Base-by-base conservation (phyloP, 2,888 invertebrate genomes). In the Adelognathus sp. region DNA sequence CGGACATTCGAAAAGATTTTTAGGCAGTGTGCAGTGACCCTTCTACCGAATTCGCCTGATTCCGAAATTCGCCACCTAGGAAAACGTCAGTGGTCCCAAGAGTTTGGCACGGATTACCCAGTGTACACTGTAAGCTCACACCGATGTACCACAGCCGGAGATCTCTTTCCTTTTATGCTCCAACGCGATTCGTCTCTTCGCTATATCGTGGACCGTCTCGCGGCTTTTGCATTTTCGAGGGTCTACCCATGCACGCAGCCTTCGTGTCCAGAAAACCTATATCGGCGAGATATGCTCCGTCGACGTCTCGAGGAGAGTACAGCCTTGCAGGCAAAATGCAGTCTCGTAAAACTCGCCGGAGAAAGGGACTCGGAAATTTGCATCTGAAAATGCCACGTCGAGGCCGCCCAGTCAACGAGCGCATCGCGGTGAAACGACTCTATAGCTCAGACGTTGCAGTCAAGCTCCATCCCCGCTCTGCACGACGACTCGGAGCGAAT, bases 1-100 rank as follows among this genome's bases (percentile, higher is more conserved):
- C n/a, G n/a, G 85, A 79, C 81, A 82, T 86, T 82, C 71, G 81
- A 58, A 52, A 73, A 61, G 16, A 36, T 41, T 66, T 61, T 60
- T 64, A 39, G 60, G 61, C 46, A 79, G 76, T 76, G 71, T 78
- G 64, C 79, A 75, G 69, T 78, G 75, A 82, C 73, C 78, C 52
- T 50, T 60, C 76, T 54, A 74, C 61, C 39, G 70, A 1, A n/a
- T n/a, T 50, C 21, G 46, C 46, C 21, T 11, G 18, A 11, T 21
- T 21, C 24, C 11, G 24, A 36, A 36, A 11, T 24, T 50, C 11
- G 1, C 24, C 46, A 50, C 24, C 21, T 24, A 21, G 46, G 11
- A 50, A 50, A 50, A 50, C 4, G 24, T n/a, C n/a, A n/a, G 11
- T 1, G 46, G 3, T 50, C 46, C 24, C 46, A 50, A n/a, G 46